These are phyloP conservation scores for Loriculus beryllinus DNA, from an alignment of 2,797 vertebrate genomes.

Conservation along the genomic window DNA sequence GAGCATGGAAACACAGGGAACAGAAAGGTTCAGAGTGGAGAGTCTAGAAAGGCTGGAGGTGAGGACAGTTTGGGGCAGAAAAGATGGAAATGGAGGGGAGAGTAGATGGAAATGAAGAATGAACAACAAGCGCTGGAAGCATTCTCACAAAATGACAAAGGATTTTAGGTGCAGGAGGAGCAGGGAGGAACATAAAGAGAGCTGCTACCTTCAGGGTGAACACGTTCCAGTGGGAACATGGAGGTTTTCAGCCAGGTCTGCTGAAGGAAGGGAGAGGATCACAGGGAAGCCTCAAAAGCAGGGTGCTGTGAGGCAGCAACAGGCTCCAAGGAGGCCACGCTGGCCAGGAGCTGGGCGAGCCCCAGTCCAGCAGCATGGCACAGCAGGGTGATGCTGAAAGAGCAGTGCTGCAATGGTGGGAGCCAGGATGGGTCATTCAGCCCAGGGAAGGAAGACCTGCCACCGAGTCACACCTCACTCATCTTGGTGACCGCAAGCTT, in stretches of 20 bases:
- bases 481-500: not conserved
- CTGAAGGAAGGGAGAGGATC: not conserved
- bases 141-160: not conserved
- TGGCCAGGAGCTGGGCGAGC: not conserved
- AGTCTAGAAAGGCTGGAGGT: not conserved
- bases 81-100: not conserved
- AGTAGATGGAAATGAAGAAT: not conserved
- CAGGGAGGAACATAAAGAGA: not conserved
- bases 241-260: not conserved
- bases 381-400: rapidly evolving
- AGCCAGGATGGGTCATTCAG: not conserved
- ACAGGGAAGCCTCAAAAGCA: not conserved
- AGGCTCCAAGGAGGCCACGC: not conserved
- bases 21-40: not conserved
- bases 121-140: not conserved
- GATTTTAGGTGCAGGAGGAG: not conserved
- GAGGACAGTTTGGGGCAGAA: not conserved
- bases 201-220: not conserved
- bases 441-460: not conserved
- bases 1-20: rapidly evolving
- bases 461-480: not conserved
- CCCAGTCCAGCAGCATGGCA: not conserved
- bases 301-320: not conserved
- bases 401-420: not conserved
- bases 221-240: not conserved